Evolutionary conservation across 2,888 invertebrate genomes (phyloP), one percentile per base, ranked within the genome.

Genomic region (Trissoscelio sp.): DNA sequence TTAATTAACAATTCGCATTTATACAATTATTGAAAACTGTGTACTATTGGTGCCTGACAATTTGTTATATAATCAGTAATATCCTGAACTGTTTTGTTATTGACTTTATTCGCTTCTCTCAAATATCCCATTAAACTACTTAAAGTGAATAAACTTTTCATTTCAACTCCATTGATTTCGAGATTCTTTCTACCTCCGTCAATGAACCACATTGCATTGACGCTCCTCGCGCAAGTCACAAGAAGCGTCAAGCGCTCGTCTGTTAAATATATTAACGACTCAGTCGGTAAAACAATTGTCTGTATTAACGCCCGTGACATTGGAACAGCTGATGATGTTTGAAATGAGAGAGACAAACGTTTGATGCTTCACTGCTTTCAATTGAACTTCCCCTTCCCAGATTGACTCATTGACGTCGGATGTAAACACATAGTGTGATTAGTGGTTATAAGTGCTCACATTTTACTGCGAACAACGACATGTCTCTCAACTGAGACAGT

Each of bases 91-190:
- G 93, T 92, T 2, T 92, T 89, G 2, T 93, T 93, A 2, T 92
- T 93, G 16, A 97, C 93, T 90, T 94, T 95, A 0, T 93, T 93
- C 64, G 93, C 94, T 83, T 94, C 94, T 37, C 93, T 89, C 16
- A 97, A 92, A 78, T 90, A 92, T 22, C 93, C 91, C 88, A 96
- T 92, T 2, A 97, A 92, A 84, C 94, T 92, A 0, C 94, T 93
- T 87, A 96, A 92, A 0, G 94, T 95, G 62, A 95, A 94, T 0
- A 97, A 89, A 18, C 95, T 94, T 87, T 94, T 95, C 91, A 97
- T 94, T 81, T 92, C 92, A 1, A 97, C 95, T 46, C 95, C 95
- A n/a, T n/a, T n/a, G n/a, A n/a, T n/a, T n/a, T n/a, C n/a, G n/a
- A n/a, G n/a, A n/a, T n/a, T n/a, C n/a, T 86, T 95, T 93, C 51